Evolutionary conservation across 2,113 vertebrate species (phyloP).

Genomic region (Microtus montanus): DNA sequence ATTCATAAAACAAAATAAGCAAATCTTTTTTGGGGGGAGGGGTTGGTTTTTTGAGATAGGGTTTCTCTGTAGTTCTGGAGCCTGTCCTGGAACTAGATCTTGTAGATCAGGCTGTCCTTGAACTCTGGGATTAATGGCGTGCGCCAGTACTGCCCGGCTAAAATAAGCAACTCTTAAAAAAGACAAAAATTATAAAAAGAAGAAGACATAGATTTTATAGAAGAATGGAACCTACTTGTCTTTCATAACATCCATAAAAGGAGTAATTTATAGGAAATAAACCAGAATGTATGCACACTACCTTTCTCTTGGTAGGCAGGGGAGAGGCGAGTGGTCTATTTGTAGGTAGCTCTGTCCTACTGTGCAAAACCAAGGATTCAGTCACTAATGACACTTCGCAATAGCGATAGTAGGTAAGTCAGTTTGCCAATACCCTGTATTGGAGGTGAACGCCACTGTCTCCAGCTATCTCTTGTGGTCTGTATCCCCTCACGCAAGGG

Average conservation of each 20-base stretch:
- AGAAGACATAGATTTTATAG: neutral
- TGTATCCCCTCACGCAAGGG: neutral
- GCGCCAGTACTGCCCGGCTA: no score
- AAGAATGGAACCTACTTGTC: neutral
- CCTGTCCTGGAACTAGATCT: no score
- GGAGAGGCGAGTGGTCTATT: neutral
- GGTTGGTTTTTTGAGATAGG: no score
- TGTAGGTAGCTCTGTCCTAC: neutral
- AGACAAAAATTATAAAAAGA: neutral
- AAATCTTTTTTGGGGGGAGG: no score
- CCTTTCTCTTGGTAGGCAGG: neutral
- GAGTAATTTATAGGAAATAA: conserved; percentile 18
- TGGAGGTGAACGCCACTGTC: neutral
- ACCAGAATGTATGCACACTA: neutral
- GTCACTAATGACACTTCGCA: neutral
- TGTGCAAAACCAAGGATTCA: neutral
- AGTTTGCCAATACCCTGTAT: neutral
- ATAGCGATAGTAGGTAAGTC: conserved; percentile 11
- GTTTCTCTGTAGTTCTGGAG: no score
- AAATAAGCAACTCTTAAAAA: neutral
- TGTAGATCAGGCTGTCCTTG: no score
- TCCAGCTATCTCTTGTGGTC: neutral
- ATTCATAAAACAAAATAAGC: neutral
- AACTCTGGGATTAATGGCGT: no score
- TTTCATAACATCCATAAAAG: neutral